Evolutionary conservation across 2,888 invertebrate genomes (phyloP).

Genomic region (Syrista parreyssii): DNA sequence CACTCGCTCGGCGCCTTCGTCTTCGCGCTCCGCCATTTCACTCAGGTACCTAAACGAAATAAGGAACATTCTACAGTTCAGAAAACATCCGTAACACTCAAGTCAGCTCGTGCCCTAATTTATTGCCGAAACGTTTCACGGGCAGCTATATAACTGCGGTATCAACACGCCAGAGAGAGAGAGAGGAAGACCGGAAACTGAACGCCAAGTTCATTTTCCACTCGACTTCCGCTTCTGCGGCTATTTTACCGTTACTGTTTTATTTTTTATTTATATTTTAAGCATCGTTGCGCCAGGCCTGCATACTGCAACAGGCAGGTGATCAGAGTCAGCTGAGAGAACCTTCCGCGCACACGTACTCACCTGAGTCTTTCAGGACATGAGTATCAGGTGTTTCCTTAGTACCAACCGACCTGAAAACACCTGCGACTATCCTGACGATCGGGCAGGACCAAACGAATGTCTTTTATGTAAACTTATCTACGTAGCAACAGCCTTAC

Average conservation of each 20-base stretch:
- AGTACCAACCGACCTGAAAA: conserved; percentile 35
- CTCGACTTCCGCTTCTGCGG: background rate
- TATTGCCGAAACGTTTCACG: background rate
- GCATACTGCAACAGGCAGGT: background rate
- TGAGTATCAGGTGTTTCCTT: conserved; percentile 48
- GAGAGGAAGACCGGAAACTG: background rate
- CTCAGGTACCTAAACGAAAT: background rate
- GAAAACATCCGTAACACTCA: background rate
- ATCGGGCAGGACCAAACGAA: background rate
- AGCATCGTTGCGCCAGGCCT: background rate
- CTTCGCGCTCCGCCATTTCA: background rate
- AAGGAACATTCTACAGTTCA: background rate
- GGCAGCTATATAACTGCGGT: too few relatives aligned
- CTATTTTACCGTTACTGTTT: background rate
- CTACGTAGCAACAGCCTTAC: background rate
- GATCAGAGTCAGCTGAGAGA: background rate
- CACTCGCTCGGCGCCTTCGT: background rate
- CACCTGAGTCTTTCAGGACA: background rate
- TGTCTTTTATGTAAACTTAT: background rate
- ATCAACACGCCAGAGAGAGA: background rate
- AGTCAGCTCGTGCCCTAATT: background rate
- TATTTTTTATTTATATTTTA: background rate
- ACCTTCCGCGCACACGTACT: background rate
- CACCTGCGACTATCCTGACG: conserved; percentile 39
- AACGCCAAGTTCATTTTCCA: background rate